These are phyloP conservation scores for Mantis religiosa DNA, from an alignment of 2,888 invertebrate genomes.

Conservation along the genomic window DNA sequence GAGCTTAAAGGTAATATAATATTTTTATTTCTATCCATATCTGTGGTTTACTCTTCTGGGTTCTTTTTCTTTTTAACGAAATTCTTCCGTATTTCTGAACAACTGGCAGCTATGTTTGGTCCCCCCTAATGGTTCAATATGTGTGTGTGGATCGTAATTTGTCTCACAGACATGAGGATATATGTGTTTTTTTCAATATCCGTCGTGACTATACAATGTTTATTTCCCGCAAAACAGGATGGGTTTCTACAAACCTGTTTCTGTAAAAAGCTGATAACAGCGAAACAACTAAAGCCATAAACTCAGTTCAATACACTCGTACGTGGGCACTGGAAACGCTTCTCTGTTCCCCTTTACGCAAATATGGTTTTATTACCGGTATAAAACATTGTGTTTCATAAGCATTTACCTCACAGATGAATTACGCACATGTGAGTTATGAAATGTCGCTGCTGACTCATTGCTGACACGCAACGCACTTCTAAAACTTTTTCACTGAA, in stretches of 20 bases:
- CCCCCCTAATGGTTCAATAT: neutral
- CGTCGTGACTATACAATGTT: neutral
- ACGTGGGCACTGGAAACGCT: neutral
- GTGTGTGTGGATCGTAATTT: neutral
- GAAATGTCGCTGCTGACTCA: neutral
- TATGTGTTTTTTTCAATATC: neutral
- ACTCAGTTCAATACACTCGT: neutral
- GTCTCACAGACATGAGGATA: neutral
- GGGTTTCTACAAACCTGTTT: neutral
- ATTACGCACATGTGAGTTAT: neutral
- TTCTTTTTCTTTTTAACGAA: neutral
- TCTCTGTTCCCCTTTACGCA: neutral
- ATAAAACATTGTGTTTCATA: neutral
- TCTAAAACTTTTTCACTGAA: neutral
- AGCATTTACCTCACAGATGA: neutral
- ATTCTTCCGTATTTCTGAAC: neutral
- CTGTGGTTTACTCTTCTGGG: too few relatives aligned
- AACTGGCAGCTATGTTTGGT: neutral
- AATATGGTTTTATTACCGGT: neutral
- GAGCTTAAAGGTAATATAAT: too few relatives aligned
- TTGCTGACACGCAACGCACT: neutral
- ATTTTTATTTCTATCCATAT: too few relatives aligned
- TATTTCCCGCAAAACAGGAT: neutral
- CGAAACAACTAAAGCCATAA: neutral
- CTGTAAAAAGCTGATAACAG: neutral